These are phyloP conservation scores for Natator depressus DNA, from an alignment of 2,113 vertebrate species.

Conservation along the genomic window DNA sequence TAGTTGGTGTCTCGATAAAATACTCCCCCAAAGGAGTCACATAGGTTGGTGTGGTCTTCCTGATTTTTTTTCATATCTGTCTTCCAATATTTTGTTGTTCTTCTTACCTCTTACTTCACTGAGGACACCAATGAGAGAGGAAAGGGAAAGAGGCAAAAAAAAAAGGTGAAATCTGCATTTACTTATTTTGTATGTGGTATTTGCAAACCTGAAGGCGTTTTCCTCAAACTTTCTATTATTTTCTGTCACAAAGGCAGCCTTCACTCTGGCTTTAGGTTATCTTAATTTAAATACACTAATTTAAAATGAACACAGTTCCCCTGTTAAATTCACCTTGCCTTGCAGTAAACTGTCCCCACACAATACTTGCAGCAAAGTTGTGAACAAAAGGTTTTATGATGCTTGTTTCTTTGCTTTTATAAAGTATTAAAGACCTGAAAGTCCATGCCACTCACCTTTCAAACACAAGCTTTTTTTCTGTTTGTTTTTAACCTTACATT, in stretches of 20 bases:
- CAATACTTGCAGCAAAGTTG: neutral
- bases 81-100: constrained; percentile 1
- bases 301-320: neutral
- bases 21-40: neutral
- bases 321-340: neutral
- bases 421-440: neutral
- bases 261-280: neutral
- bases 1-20: neutral
- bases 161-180: neutral
- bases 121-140: neutral
- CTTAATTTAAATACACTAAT: neutral
- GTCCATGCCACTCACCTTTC: neutral
- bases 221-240: neutral
- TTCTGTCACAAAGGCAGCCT: neutral
- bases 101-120: neutral
- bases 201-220: neutral
- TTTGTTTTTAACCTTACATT: neutral
- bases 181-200: neutral
- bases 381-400: neutral
- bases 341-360: neutral
- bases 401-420: fast-evolving
- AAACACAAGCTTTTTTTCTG: neutral
- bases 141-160: neutral
- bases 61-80: neutral
- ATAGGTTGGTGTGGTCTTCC: neutral